phyloP scores from a whole-genome alignment of 2,888 invertebrate genomes.

The Hetaerina titia region DNA sequence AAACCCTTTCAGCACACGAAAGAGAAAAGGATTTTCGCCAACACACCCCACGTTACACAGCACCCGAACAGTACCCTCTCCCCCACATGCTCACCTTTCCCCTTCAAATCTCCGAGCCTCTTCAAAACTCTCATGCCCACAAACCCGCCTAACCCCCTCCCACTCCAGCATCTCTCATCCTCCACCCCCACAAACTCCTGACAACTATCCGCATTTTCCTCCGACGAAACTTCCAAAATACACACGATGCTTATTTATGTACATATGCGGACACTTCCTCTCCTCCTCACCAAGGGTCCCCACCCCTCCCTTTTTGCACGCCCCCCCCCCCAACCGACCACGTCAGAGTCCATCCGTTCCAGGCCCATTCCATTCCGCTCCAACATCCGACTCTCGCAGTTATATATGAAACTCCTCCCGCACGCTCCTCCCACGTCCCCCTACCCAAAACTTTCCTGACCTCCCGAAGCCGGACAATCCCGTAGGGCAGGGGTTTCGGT shows the following conservation, averaged over 20 bases:
- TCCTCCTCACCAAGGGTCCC: neutral
- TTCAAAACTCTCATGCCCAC: neutral
- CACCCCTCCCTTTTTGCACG: neutral
- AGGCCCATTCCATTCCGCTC: conserved; percentile 38
- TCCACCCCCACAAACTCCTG: neutral
- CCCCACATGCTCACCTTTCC: neutral
- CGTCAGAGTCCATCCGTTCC: conserved; percentile 40
- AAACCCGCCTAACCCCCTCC: neutral
- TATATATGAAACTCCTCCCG: conserved; percentile 12
- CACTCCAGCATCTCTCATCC: neutral
- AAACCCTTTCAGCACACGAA: conserved; percentile 32
- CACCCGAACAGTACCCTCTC: neutral
- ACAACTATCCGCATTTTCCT: conserved; percentile 21
- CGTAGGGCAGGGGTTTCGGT: neutral
- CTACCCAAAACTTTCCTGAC: conserved; percentile 41
- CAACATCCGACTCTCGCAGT: conserved; percentile 39
- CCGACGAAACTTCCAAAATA: conserved; percentile 51
- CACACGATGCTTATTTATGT: conserved; percentile 41
- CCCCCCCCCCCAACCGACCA: conserved; percentile 18
- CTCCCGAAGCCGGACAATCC: conserved; percentile 40
- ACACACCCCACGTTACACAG: neutral
- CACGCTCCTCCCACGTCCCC: neutral
- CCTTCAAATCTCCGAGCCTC: neutral
- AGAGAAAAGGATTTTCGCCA: neutral
- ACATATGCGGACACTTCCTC: conserved; percentile 28